Evolutionary conservation across 2,113 vertebrate genomes (phyloP).

Genomic region (Sitta europaea): DNA sequence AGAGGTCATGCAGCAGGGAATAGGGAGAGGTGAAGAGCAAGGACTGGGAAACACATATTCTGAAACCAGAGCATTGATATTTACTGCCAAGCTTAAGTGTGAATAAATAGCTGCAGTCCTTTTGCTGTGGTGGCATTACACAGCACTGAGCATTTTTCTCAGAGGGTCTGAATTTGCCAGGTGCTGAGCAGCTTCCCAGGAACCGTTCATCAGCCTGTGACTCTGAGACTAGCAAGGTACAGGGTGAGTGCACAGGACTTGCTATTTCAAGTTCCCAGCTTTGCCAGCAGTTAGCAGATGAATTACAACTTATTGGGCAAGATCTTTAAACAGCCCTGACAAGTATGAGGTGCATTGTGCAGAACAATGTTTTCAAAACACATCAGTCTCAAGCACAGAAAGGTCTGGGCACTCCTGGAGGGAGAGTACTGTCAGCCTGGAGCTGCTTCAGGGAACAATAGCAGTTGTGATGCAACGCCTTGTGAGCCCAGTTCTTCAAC

Average conservation of each 20-base stretch:
- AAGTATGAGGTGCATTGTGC: neutral
- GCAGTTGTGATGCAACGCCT: neutral
- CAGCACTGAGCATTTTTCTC: neutral
- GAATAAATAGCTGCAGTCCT: neutral
- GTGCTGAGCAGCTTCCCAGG: neutral
- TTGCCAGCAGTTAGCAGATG: constrained; percentile 6
- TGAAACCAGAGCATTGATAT: neutral
- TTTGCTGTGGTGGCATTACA: neutral
- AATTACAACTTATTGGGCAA: neutral
- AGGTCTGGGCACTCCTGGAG: neutral
- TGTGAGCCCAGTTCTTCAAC: neutral
- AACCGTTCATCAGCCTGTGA: neutral
- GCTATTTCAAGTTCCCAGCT: neutral
- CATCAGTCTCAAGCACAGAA: neutral
- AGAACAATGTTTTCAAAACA: neutral
- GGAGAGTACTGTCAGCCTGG: neutral
- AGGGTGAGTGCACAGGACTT: neutral
- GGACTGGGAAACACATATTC: neutral
- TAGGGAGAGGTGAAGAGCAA: neutral
- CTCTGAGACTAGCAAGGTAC: neutral
- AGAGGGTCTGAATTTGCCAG: neutral
- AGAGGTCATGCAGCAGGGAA: neutral
- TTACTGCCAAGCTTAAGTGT: neutral
- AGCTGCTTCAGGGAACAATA: neutral
- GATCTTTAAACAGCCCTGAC: neutral